A percentile compares a stretch with the other conserved stretches of the same genome.
Evolutionary conservation across 1,140 invertebrate genomes (phyloP).

Genomic region (Nebria ingens): DNA sequence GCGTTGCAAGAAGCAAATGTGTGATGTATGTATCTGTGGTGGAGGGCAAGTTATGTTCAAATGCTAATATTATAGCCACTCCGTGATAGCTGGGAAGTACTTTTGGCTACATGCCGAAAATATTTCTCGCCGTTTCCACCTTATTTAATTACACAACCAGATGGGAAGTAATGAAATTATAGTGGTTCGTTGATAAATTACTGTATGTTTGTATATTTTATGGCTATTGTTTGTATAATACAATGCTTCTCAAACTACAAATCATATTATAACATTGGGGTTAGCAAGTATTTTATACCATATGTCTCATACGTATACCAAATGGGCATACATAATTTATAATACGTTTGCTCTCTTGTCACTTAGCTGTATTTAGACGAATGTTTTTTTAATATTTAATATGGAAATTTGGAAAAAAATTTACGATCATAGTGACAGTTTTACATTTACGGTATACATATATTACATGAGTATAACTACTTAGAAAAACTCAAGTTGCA

Average conservation of each 20-base stretch:
- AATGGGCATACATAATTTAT: too few relatives aligned
- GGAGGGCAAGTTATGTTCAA: background rate
- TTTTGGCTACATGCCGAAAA: background rate
- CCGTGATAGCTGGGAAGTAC: background rate
- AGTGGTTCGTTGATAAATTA: background rate
- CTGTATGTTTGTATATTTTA: background rate
- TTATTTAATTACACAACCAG: slow-evolving; percentile 1
- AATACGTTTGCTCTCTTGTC: too few relatives aligned
- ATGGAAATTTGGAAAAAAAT: too few relatives aligned
- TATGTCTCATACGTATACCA: too few relatives aligned
- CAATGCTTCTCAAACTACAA: background rate
- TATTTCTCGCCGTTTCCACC: background rate
- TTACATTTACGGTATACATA: too few relatives aligned
- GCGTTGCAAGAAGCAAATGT: background rate
- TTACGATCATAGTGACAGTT: too few relatives aligned
- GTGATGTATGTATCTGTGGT: background rate
- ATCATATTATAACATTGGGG: too few relatives aligned
- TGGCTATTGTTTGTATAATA: background rate
- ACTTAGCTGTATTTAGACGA: too few relatives aligned
- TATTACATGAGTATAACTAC: too few relatives aligned
- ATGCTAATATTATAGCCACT: background rate
- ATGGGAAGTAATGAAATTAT: slow-evolving; percentile 4
- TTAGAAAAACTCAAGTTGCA: too few relatives aligned
- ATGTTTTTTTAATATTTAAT: too few relatives aligned
- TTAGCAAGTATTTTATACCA: too few relatives aligned